Percentiles rank a stretch among this genome's conserved stretches.
phyloP scores from a whole-genome alignment of 1,140 invertebrate genomes.

The Coptotermes formosanus region DNA sequence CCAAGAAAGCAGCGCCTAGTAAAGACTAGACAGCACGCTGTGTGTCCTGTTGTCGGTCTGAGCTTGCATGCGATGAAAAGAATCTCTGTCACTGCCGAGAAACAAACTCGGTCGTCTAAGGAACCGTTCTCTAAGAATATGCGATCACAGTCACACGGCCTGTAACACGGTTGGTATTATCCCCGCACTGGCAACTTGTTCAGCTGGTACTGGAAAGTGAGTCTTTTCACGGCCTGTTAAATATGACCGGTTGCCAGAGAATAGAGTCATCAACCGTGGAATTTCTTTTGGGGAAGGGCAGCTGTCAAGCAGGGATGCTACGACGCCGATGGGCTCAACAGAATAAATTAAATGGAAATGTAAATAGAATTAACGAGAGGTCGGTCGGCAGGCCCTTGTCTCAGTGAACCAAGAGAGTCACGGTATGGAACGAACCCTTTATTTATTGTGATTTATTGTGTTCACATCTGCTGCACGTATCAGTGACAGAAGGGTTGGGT shows the following conservation, averaged over 20 bases:
- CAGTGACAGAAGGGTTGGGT: background rate
- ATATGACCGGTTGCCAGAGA: background rate
- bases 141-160: too few relatives aligned
- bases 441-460: background rate
- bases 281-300: background rate
- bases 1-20: too few relatives aligned
- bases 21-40: too few relatives aligned
- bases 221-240: background rate
- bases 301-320: background rate
- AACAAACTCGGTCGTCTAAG: too few relatives aligned
- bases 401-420: background rate
- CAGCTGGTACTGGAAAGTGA: background rate
- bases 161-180: background rate
- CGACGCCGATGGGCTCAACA: background rate
- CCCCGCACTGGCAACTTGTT: background rate
- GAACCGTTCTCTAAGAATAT: too few relatives aligned
- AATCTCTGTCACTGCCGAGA: too few relatives aligned
- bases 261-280: background rate
- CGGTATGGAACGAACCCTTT: background rate
- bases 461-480: background rate
- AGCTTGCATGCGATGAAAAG: too few relatives aligned
- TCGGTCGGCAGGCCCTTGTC: background rate
- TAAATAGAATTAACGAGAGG: conserved; percentile 12
- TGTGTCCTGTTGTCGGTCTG: too few relatives aligned
- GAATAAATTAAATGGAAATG: background rate